Conservation (phyloP, 2,113 vertebrate genomes). For the Malurus cyaneus region DNA sequence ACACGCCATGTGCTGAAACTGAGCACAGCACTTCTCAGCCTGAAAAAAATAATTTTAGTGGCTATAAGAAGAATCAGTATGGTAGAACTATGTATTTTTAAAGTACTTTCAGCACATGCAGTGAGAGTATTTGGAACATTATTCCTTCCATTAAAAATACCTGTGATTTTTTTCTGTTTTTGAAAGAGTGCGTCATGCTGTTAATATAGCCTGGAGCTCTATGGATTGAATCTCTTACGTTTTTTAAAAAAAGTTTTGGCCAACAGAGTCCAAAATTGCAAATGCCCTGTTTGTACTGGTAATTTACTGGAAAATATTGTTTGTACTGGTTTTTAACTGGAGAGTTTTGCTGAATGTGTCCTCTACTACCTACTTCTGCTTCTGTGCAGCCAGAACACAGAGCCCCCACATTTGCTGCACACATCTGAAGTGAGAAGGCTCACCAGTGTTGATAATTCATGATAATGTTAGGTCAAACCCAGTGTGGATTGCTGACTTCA, state of each 20-base stretch:
- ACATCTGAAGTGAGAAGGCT: not conserved
- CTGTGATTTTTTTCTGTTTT: not conserved
- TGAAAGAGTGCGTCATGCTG: not conserved
- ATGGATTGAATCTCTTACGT: not conserved
- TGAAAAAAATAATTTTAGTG: not conserved
- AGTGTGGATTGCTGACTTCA: not conserved
- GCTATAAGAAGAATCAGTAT: not conserved
- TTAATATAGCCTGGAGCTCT: not conserved
- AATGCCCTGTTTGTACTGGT: not conserved
- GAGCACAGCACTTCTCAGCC: not conserved
- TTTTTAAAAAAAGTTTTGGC: not conserved
- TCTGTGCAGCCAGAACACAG: not conserved
- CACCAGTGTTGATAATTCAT: not conserved
- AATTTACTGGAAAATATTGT: no score
- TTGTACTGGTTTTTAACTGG: not conserved
- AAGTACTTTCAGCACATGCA: not conserved
- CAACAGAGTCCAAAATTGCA: not conserved
- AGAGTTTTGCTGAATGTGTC: not conserved
- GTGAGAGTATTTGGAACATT: not conserved
- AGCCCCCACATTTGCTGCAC: fast-evolving
- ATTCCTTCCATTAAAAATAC: not conserved
- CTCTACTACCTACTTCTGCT: not conserved
- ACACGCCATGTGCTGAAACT: not conserved
- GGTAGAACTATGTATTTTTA: not conserved
- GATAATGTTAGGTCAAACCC: not conserved